A percentile compares a stretch with the other conserved stretches of the same genome.
Evolutionary conservation across 1,140 invertebrate species (phyloP).

Genomic region (Anastatus disparis): DNA sequence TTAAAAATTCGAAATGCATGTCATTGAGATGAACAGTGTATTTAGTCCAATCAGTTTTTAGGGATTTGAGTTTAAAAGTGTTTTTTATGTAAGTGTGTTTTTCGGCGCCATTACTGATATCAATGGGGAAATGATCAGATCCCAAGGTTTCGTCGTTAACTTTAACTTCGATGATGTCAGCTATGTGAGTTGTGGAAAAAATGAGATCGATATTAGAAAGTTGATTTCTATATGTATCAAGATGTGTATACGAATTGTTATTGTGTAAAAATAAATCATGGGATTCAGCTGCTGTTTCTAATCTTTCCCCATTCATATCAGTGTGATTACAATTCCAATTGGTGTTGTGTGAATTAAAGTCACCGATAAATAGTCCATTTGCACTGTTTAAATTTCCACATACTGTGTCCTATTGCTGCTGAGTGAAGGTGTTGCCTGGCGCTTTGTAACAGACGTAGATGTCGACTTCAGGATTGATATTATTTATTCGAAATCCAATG

Average conservation of each 20-base stretch:
- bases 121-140: neutral
- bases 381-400: neutral
- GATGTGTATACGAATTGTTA: neutral
- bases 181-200: neutral
- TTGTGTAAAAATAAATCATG: constrained; percentile 12
- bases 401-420: constrained; percentile 15
- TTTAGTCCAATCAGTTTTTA: too few relatives aligned
- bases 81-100: neutral
- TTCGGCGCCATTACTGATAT: neutral
- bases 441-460: too few relatives aligned
- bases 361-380: neutral
- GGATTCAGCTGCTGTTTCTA: neutral
- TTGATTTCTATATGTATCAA: neutral
- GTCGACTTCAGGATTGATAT: too few relatives aligned
- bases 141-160: neutral
- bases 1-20: neutral
- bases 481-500: too few relatives aligned
- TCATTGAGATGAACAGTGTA: too few relatives aligned
- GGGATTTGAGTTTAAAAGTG: neutral
- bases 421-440: constrained; percentile 46
- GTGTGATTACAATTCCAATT: constrained; percentile 6
- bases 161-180: neutral
- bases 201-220: constrained; percentile 15
- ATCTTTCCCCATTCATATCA: constrained; percentile 11
- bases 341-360: constrained; percentile 26